These are phyloP conservation scores for Lypha dubia DNA, from an alignment of 2,888 invertebrate genomes.

Conservation along the genomic window DNA sequence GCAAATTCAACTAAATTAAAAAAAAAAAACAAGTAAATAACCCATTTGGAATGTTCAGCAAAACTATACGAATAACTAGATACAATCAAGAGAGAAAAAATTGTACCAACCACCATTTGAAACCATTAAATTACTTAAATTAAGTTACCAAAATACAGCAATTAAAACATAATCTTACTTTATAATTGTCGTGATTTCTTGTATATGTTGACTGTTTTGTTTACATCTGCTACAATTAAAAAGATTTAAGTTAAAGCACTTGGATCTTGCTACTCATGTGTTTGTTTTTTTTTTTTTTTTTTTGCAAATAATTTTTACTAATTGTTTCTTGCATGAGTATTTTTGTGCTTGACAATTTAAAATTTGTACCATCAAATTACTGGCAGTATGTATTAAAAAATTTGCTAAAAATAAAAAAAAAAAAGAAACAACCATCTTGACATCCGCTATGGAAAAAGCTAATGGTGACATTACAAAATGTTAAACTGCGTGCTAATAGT, in stretches of 20 bases:
- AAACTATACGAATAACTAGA: not conserved
- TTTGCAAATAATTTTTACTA: not conserved
- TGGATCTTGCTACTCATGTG: slow-evolving; percentile 5
- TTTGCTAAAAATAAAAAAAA: not conserved
- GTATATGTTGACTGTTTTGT: slow-evolving; percentile 18
- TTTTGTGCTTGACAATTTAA: slow-evolving; percentile 47
- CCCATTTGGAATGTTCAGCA: not conserved
- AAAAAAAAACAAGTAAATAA: not conserved
- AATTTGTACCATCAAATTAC: slow-evolving; percentile 11
- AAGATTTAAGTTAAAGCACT: not conserved
- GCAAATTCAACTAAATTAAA: not conserved
- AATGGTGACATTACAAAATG: not conserved
- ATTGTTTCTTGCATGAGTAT: slow-evolving; percentile 23
- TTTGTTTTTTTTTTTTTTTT: not conserved
- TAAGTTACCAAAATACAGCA: slow-evolving; percentile 49
- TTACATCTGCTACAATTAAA: not conserved
- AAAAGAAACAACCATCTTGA: not conserved
- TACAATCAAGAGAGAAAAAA: not conserved
- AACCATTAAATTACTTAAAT: slow-evolving; percentile 50
- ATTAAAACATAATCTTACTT: slow-evolving; percentile 59
- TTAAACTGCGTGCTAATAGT: not conserved
- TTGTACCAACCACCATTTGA: slow-evolving; percentile 35
- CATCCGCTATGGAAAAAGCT: not conserved
- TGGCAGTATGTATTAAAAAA: not conserved
- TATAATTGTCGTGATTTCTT: slow-evolving; percentile 50